phyloP scores from a whole-genome alignment of 2,113 vertebrate species.

The Ptyas mucosa region DNA sequence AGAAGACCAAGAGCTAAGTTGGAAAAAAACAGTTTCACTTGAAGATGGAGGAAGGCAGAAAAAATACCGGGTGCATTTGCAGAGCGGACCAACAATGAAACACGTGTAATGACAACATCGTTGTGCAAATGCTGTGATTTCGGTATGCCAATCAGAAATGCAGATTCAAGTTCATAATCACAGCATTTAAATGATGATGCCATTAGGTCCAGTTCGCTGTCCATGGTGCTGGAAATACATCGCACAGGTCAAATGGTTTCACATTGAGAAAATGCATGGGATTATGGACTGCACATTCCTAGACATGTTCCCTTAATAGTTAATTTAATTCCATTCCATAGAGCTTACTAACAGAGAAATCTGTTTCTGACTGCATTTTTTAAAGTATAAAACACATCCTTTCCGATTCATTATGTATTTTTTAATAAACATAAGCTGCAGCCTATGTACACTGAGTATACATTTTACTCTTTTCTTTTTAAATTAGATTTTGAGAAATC shows the following conservation, averaged over 20 bases:
- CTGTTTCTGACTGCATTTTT: background rate
- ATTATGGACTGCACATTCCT: background rate
- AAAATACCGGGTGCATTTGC: background rate
- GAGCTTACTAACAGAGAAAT: background rate
- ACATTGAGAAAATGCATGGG: background rate
- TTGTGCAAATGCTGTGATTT: background rate
- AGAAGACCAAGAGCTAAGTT: constrained; percentile 53
- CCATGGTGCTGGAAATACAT: background rate
- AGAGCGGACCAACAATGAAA: background rate
- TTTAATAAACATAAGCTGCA: background rate
- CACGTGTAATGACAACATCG: background rate
- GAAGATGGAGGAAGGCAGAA: constrained; percentile 10
- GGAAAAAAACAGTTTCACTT: constrained; percentile 42
- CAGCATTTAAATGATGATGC: background rate
- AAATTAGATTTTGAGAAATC: constrained; percentile 1
- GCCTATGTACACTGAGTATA: fast-evolving
- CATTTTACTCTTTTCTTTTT: background rate
- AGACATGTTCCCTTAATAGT: background rate
- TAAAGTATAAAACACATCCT: background rate
- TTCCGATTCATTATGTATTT: background rate
- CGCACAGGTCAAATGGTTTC: background rate
- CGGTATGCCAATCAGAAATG: background rate
- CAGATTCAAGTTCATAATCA: background rate
- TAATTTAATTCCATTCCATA: background rate
- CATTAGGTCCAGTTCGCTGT: background rate